Conservation (phyloP, 2,113 vertebrate genomes). For the Trichomycterus rosablanca region DNA sequence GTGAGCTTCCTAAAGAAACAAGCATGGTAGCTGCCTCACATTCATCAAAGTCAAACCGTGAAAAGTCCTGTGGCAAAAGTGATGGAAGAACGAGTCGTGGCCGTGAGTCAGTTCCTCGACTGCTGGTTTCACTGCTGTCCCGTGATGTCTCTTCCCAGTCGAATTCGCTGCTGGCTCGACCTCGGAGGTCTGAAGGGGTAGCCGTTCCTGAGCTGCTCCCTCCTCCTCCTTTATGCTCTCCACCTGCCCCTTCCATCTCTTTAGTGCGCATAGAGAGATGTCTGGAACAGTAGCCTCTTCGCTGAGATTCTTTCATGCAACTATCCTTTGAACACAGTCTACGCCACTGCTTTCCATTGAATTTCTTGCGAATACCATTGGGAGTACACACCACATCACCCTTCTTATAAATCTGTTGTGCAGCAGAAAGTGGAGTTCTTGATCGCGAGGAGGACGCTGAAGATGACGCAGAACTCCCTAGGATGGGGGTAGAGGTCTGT, state of each 20-base stretch:
- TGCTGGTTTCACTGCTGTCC: slow-evolving; percentile 81
- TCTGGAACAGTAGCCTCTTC: slow-evolving; percentile 85
- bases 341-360: slow-evolving; percentile 93
- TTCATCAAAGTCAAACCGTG: slow-evolving; percentile 86
- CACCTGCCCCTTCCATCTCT: slow-evolving; percentile 79
- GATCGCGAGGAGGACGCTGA: slow-evolving; percentile 71
- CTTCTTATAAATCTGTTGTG: slow-evolving; percentile 89
- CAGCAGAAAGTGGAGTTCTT: slow-evolving; percentile 75
- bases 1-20: slow-evolving; percentile 85
- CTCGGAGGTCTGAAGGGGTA: slow-evolving; percentile 69
- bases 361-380: slow-evolving; percentile 89
- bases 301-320: slow-evolving; percentile 91
- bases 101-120: slow-evolving; percentile 74
- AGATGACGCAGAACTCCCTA: slow-evolving; percentile 56
- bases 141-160: slow-evolving; percentile 86
- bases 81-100: slow-evolving; percentile 70
- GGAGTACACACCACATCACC: slow-evolving; percentile 89
- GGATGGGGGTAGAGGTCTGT: slow-evolving; percentile 55
- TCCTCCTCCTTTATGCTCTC: slow-evolving; percentile 61
- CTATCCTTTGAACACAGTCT: slow-evolving; percentile 85
- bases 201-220: slow-evolving; percentile 70
- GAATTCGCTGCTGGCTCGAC: slow-evolving; percentile 76
- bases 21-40: slow-evolving; percentile 90
- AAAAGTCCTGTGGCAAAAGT: slow-evolving; percentile 71
- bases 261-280: slow-evolving; percentile 91